Conservation (phyloP, 2,797 vertebrate genomes). For the Molossus molossus region DNA sequence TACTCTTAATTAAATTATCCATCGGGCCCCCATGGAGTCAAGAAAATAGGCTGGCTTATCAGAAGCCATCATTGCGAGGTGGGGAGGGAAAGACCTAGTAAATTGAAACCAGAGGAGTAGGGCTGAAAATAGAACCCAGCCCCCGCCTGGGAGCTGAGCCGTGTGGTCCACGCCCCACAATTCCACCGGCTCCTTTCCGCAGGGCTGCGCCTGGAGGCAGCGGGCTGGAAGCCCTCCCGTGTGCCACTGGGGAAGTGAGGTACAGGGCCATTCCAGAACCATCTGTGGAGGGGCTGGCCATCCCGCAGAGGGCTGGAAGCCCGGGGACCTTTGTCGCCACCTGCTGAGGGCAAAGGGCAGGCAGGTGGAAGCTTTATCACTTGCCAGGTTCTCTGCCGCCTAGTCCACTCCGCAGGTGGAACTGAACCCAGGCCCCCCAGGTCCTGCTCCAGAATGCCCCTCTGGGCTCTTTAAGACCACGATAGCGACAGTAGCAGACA, state of each 20-base stretch:
- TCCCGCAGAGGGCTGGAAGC: background rate
- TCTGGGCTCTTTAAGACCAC: fast-evolving
- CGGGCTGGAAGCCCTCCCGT: background rate
- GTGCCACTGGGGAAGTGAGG: background rate
- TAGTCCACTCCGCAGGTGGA: fast-evolving
- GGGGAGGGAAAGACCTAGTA: background rate
- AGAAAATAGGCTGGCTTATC: background rate
- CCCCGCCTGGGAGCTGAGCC: background rate
- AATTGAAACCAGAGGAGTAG: background rate
- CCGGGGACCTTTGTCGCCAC: background rate
- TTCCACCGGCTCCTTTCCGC: no score
- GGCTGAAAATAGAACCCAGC: background rate
- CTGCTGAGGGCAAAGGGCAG: background rate
- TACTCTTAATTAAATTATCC: constrained; percentile 72
- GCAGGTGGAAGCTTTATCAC: background rate
- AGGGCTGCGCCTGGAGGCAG: fast-evolving
- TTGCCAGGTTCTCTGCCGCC: background rate
- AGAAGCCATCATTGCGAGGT: background rate
- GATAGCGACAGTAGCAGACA: background rate
- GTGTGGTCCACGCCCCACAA: fast-evolving
- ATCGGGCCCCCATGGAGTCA: background rate
- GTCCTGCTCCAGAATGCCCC: background rate
- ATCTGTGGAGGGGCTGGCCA: background rate
- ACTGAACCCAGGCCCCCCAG: background rate
- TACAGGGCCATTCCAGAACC: background rate